A percentile compares a stretch with the other conserved stretches of the same genome.
Evolutionary conservation across 92 coral and sea anemone species (phyloP).

Genomic region (Micromussa lordhowensis): DNA sequence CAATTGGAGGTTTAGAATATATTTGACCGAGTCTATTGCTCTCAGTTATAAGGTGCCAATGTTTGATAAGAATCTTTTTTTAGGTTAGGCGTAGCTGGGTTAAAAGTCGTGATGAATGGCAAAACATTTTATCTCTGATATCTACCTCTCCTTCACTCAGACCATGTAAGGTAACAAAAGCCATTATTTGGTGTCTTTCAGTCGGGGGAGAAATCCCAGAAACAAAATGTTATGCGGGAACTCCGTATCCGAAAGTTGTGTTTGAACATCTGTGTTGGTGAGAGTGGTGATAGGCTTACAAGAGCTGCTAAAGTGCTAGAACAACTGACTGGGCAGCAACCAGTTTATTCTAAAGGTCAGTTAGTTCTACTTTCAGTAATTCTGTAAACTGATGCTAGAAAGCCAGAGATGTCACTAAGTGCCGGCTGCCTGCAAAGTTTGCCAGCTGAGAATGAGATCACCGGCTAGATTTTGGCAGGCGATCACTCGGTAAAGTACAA

Average conservation of each 20-base stretch:
- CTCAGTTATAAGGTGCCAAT: no score
- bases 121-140: not conserved
- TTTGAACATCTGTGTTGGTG: slow-evolving; percentile 99
- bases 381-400: no score
- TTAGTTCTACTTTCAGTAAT: not conserved
- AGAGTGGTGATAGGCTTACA: slow-evolving; percentile 98
- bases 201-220: slow-evolving; percentile 69
- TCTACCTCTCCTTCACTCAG: not conserved
- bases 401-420: no score
- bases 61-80: no score
- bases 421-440: no score
- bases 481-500: no score
- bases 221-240: slow-evolving; percentile 90
- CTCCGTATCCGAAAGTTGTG: slow-evolving; percentile 93
- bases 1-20: no score
- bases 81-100: no score
- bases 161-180: not conserved
- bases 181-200: slow-evolving; percentile 23
- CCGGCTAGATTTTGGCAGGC: no score
- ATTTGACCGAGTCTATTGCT: no score
- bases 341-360: slow-evolving; percentile 97
- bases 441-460: no score
- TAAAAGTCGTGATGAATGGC: no score
- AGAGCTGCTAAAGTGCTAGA: slow-evolving; percentile 99
- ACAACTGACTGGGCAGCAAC: slow-evolving; percentile 98